Percentiles rank a stretch among this genome's conserved stretches.
phyloP scores from a whole-genome alignment of 2,888 invertebrate species.

The Andrena hattorfiana region DNA sequence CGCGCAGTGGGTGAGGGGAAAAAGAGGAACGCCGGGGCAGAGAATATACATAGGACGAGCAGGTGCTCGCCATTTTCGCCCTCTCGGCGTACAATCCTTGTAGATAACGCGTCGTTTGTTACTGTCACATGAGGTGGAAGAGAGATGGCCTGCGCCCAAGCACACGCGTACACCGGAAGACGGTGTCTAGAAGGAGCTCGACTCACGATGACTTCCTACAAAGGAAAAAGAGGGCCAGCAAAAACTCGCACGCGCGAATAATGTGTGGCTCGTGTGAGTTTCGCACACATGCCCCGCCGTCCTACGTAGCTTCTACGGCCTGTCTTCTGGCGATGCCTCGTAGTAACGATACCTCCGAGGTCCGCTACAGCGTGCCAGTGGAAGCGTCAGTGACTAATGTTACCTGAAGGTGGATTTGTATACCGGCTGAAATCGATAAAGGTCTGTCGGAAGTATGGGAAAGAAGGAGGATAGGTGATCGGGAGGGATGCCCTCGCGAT shows the following conservation, averaged over 20 bases:
- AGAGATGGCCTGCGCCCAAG: slow-evolving; percentile 62
- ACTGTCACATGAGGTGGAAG: slow-evolving; percentile 78
- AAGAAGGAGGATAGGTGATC: slow-evolving; percentile 61
- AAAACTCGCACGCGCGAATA: slow-evolving; percentile 26
- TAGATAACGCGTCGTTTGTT: slow-evolving; percentile 83
- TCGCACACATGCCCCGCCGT: slow-evolving; percentile 9
- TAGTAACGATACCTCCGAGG: slow-evolving; percentile 32
- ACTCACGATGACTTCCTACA: slow-evolving; percentile 30
- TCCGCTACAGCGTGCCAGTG: slow-evolving; percentile 63
- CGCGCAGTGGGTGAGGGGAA: slow-evolving; percentile 36
- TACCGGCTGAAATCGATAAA: slow-evolving; percentile 81
- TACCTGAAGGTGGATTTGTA: slow-evolving; percentile 81
- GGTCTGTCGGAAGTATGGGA: slow-evolving; percentile 62
- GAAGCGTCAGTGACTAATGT: slow-evolving; percentile 80
- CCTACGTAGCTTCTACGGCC: slow-evolving; percentile 49
- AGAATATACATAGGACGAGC: slow-evolving; percentile 74
- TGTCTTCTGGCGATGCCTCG: slow-evolving; percentile 44
- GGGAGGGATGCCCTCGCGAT: slow-evolving; percentile 63
- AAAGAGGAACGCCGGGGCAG: slow-evolving; percentile 14
- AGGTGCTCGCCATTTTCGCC: slow-evolving; percentile 82
- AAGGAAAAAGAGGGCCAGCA: slow-evolving; percentile 17
- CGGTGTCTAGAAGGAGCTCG: slow-evolving; percentile 50
- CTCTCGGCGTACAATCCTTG: slow-evolving; percentile 80
- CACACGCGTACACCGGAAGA: slow-evolving; percentile 46
- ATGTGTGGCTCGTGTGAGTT: not conserved